These are phyloP conservation scores for Paguma larvata DNA, from an alignment of 2,797 vertebrate genomes.

Conservation along the genomic window DNA sequence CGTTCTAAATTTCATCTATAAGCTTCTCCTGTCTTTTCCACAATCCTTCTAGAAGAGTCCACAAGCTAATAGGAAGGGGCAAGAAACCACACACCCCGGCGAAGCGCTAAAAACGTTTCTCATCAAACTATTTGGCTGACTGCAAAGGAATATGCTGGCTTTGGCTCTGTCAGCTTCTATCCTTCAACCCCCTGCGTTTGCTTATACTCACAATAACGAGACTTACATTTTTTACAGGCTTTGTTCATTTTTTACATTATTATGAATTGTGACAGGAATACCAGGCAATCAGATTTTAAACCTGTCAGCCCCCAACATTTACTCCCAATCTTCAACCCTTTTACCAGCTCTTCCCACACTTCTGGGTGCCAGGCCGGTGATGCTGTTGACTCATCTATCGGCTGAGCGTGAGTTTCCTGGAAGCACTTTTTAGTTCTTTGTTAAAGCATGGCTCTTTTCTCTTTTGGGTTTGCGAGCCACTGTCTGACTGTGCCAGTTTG, in stretches of 20 bases:
- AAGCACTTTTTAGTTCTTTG: background rate
- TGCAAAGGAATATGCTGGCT: background rate
- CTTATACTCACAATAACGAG: background rate
- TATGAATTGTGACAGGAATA: conserved; percentile 53
- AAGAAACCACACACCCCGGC: background rate
- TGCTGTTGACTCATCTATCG: background rate
- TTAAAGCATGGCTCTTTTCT: background rate
- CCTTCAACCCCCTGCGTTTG: background rate
- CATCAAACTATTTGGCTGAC: background rate
- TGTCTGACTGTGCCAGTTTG: background rate
- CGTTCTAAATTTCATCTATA: background rate
- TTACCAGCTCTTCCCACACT: background rate
- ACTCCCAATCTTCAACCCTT: conserved; percentile 50
- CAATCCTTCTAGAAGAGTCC: background rate
- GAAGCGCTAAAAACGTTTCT: background rate
- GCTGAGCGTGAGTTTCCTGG: background rate
- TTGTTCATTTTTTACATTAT: conserved; percentile 62
- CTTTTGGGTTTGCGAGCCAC: background rate
- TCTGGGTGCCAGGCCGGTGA: conserved; percentile 20
- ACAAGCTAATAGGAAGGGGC: background rate
- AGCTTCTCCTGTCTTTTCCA: background rate
- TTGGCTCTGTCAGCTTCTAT: background rate
- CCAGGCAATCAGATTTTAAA: conserved; percentile 56
- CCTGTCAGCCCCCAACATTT: conserved; percentile 28
- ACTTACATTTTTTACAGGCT: background rate